Percentiles rank a stretch among this genome's conserved stretches.
Evolutionary conservation across 2,797 vertebrate species (phyloP).

Genomic region (Monodelphis domestica): DNA sequence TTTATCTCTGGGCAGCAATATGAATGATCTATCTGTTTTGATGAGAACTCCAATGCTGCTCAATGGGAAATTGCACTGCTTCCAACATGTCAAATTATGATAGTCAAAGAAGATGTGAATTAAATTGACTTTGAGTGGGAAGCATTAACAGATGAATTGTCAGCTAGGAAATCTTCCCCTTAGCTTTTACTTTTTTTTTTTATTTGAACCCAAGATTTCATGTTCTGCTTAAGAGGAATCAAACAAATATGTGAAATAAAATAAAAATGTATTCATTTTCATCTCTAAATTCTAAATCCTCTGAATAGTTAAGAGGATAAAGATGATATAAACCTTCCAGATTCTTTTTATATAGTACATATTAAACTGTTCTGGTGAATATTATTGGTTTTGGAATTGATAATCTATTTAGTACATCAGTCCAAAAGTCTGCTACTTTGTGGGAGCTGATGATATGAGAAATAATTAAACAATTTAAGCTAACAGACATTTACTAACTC

Average conservation of each 20-base stretch:
- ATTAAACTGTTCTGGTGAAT: not conserved
- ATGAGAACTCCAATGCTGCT: slow-evolving; percentile 66
- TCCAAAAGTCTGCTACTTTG: too few species aligned
- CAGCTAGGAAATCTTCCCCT: slow-evolving; percentile 57
- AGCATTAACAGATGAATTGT: slow-evolving; percentile 63
- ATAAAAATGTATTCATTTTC: slow-evolving; percentile 58
- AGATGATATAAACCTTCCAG: not conserved
- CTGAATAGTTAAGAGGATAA: slow-evolving; percentile 40
- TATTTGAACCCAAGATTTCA: slow-evolving; percentile 49
- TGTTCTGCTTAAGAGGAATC: slow-evolving; percentile 64
- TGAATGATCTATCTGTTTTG: slow-evolving; percentile 72
- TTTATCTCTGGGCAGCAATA: slow-evolving; percentile 65
- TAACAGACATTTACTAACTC: not conserved
- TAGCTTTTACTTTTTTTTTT: slow-evolving; percentile 32
- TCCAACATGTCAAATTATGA: slow-evolving; percentile 54
- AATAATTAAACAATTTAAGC: not conserved
- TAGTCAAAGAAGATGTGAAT: slow-evolving; percentile 63
- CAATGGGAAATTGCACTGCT: slow-evolving; percentile 69
- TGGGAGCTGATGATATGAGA: not conserved
- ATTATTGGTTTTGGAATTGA: not conserved
- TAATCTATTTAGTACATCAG: not conserved
- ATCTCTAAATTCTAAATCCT: slow-evolving; percentile 58
- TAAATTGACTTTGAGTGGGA: slow-evolving; percentile 65
- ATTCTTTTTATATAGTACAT: not conserved
- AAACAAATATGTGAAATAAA: slow-evolving; percentile 29